Base-by-base conservation (phyloP, 2,888 invertebrate species). In the Meloe dianella region DNA sequence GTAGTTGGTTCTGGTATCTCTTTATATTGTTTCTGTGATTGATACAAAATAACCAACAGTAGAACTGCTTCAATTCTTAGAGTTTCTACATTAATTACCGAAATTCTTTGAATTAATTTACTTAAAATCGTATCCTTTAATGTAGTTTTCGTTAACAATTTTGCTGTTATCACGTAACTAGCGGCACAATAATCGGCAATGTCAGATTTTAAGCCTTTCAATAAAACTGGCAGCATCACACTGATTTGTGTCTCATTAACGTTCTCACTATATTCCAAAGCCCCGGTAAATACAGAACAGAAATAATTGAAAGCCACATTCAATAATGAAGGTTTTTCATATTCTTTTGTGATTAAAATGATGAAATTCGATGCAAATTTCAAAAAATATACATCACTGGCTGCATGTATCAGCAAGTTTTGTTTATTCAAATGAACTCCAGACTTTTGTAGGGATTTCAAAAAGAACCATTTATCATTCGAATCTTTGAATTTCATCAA, bases 231-330 rank as follows among this genome's bases (percentile, higher is more conserved):
- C 29, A 96, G 78, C 29, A 96, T 84, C 17, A 89, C 87, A 58
- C 88, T 87, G 1, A 96, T 81, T 63, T 93, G 89, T 68, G 88
- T 81, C 79, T 92, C 91, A 27, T 71, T 75, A 22, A 83, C 60
- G 38, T 82, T 80, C 54, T 85, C 79, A 0, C 85, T 83, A 41
- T 86, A 84, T 67, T 92, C 89, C 12, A 94, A 85, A 35, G 89
- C 88, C 4, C 93, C 94, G 38, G 93, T 87, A 0, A 92, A 85
- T 0, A 91, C 88, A 14, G 92, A 90, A 61, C 92, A 91, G 79
- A 92, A 95, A 83, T 96, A 96, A 9, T 92, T 92, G 78, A 92
- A 91, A 1, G 93, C 86, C 0, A 92, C 90, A 62, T 89, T 90
- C 10, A 94, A 82, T 47, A 87, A 85, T 47, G 86, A 83, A 0